These are phyloP conservation scores for Chaetorhynchus papuensis DNA, from an alignment of 2,113 vertebrate species.

Conservation along the genomic window DNA sequence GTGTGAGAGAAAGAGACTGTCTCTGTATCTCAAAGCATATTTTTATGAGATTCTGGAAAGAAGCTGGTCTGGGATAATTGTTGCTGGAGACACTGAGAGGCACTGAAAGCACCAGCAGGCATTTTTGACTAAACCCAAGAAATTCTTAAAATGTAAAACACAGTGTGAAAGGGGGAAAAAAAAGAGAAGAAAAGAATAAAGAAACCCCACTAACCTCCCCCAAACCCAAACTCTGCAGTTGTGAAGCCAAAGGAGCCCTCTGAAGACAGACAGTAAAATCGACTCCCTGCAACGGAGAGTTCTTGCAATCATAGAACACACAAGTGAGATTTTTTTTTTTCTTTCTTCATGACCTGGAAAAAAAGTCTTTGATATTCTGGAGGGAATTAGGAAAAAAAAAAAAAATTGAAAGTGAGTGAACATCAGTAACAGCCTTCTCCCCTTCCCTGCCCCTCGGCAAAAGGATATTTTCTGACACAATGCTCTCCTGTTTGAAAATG, in stretches of 20 bases:
- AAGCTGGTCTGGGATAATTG: slow-evolving; percentile 4
- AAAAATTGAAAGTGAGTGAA: not conserved
- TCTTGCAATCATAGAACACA: slow-evolving; percentile 16
- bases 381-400: not conserved
- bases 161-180: not conserved
- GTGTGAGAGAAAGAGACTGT: not conserved
- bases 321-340: not conserved
- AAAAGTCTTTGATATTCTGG: slow-evolving; percentile 33
- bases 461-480: not conserved
- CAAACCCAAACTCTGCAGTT: not conserved
- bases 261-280: not conserved
- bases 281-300: not conserved
- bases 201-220: not conserved
- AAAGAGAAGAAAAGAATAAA: not conserved
- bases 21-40: slow-evolving; percentile 14
- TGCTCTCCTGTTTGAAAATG: not conserved
- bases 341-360: slow-evolving; percentile 6
- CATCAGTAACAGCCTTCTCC: not conserved
- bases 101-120: slow-evolving; percentile 25
- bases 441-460: not conserved
- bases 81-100: slow-evolving; percentile 17
- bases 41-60: slow-evolving; percentile 8
- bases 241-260: slow-evolving; percentile 3
- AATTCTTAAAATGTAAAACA: not conserved
- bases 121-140: slow-evolving; percentile 8